phyloP scores from a whole-genome alignment of 2,888 invertebrate genomes.

The Watsonalla cultraria region DNA sequence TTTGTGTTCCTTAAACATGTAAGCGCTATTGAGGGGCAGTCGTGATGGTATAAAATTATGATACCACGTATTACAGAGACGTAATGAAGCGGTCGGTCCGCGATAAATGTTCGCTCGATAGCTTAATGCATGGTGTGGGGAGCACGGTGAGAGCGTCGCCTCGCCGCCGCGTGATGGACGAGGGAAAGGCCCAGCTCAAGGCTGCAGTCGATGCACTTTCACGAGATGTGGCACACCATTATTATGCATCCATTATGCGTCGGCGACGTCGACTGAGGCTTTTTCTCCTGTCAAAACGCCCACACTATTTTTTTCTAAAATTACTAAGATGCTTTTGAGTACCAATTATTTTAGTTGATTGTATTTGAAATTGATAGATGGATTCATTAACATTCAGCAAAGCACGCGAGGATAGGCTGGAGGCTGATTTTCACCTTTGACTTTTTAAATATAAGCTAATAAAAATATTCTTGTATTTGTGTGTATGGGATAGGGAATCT shows the following conservation, averaged over 20 bases:
- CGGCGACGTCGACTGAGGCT: constrained; percentile 37
- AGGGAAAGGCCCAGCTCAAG: constrained; percentile 73
- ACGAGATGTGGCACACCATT: constrained; percentile 63
- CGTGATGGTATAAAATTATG: not conserved
- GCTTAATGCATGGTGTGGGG: constrained; percentile 61
- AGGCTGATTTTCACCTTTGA: too few species aligned
- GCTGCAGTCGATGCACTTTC: constrained; percentile 72
- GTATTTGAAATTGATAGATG: not conserved
- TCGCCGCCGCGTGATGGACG: constrained; percentile 62
- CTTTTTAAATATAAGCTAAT: not conserved
- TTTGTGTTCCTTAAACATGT: not conserved
- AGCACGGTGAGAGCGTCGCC: constrained; percentile 56
- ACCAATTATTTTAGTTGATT: constrained; percentile 11
- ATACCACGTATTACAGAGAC: too few species aligned
- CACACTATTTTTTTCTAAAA: constrained; percentile 40
- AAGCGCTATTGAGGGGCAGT: not conserved
- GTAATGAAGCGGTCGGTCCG: constrained; percentile 25
- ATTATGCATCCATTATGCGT: constrained; percentile 68
- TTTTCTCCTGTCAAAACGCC: constrained; percentile 55
- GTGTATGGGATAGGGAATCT: constrained; percentile 20
- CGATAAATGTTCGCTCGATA: constrained; percentile 66
- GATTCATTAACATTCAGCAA: constrained; percentile 2
- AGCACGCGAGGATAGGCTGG: not conserved
- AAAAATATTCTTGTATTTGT: constrained; percentile 18
- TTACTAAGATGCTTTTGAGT: constrained; percentile 17